Evolutionary conservation across 1,140 invertebrate genomes (phyloP), one percentile per base, ranked within the genome.

Genomic region (Mylabris phalerata): DNA sequence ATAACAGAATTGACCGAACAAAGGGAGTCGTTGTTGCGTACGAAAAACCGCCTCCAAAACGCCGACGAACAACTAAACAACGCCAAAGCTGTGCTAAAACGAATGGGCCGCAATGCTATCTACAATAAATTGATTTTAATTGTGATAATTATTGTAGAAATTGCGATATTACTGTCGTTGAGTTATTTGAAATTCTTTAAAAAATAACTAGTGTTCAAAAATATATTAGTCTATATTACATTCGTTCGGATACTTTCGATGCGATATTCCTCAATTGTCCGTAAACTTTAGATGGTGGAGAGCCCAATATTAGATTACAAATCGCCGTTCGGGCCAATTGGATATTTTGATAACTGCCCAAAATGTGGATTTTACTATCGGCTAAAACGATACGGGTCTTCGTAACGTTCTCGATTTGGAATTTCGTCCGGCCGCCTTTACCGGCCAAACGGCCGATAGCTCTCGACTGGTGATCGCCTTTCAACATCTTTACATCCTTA

Each of bases 391-490:
- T 98, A 75, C 98, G 86, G 0, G 96, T 98, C 78, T 98, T 98
- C 7, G 97, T 99, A 0, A 92, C 93, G 78, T 99, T 99, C 79
- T 99, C 97, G 71, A 99, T 98, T 2, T 95, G 98, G 69, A 93
- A 98, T 73, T 98, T 99, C 3, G 95, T 99, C 60, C 92, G 84
- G 19, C 97, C 98, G 57, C 93, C 91, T 80, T 98, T 98, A 0
- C 98, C 98, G 10, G 97, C 97, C 44, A 99, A 79, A 65, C 97
- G 81, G 19, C 97, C 97, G 67, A 99, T 93, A 0, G 96, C 96
- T 75, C 97, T 79, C 24, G 93, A 89, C 59, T 97, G 79, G 76
- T 99, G 96, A 75, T 99, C 96, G 9, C 97, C 95, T 76, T 94
- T 92, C 39, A 99, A 73, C 24, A 87, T 91, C 78, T 98, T 99